These are phyloP conservation scores for Capreolus pygargus DNA, from an alignment of 2,113 vertebrate genomes.

Conservation along the genomic window DNA sequence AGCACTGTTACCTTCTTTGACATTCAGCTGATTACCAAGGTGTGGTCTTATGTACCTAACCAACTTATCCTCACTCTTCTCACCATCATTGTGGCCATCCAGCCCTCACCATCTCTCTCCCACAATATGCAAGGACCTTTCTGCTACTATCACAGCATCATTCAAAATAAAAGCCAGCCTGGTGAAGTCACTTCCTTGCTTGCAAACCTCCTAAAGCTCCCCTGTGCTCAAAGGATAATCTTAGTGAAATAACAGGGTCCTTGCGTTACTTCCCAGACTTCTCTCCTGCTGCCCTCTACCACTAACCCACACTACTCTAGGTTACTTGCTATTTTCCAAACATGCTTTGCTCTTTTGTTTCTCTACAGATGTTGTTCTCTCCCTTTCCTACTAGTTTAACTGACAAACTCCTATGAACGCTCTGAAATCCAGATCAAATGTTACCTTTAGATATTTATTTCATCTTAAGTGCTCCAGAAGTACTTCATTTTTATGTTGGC, in stretches of 20 bases:
- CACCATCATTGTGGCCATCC: not conserved
- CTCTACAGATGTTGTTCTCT: not conserved
- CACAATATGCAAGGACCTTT: not conserved
- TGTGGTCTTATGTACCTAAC: not conserved
- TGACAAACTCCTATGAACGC: not conserved
- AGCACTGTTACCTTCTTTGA: not conserved
- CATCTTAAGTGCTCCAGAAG: not conserved
- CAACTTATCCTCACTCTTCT: not conserved
- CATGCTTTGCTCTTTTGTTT: not conserved
- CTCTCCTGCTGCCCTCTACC: not conserved
- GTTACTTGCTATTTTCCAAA: not conserved
- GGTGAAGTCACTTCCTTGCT: not conserved
- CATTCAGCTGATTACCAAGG: not conserved
- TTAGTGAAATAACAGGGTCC: not conserved
- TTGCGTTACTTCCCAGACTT: not conserved
- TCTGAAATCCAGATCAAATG: not conserved
- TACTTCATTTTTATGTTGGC: not conserved
- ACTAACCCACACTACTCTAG: not conserved
- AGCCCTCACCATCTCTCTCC: not conserved
- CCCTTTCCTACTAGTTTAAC: not conserved
- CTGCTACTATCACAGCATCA: not conserved
- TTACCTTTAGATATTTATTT: not conserved
- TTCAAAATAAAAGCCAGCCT: not conserved
- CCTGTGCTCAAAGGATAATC: not conserved
- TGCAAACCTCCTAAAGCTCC: not conserved